Conservation (phyloP, 1,140 invertebrate genomes). For the Idris sp. region DNA sequence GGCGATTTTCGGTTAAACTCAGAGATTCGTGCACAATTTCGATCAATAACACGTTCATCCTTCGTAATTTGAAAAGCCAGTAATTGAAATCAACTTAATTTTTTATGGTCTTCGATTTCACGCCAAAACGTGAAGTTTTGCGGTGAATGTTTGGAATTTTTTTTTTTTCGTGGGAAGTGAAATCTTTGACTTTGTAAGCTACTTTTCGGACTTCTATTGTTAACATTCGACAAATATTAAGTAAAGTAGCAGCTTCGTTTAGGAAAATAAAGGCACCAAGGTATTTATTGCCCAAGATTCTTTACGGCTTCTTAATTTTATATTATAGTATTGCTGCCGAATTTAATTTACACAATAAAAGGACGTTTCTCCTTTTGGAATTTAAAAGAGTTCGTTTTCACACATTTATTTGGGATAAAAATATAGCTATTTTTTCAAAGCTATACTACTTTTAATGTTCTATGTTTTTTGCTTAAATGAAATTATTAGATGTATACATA, state of each 20-base stretch:
- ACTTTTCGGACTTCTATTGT: slow-evolving; percentile 3
- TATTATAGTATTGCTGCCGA: slow-evolving; percentile 63
- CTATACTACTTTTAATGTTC: too few relatives aligned
- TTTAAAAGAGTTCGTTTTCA: slow-evolving; percentile 1
- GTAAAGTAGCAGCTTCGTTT: slow-evolving; percentile 24
- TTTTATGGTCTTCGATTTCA: slow-evolving; percentile 9
- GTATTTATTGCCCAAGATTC: slow-evolving; percentile 75
- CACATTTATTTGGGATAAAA: background rate
- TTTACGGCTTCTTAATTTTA: slow-evolving; percentile 75
- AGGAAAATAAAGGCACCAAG: slow-evolving; percentile 65
- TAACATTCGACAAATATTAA: slow-evolving; percentile 8
- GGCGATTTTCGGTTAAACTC: slow-evolving; percentile 14
- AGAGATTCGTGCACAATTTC: slow-evolving; percentile 14
- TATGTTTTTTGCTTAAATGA: background rate
- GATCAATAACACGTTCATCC: slow-evolving; percentile 8
- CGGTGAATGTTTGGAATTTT: slow-evolving; percentile 2
- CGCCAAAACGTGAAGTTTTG: background rate
- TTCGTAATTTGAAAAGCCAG: background rate
- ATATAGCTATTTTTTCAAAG: background rate
- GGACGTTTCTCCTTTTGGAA: background rate
- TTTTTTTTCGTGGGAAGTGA: background rate
- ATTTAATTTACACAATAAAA: slow-evolving; percentile 30
- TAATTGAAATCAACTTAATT: slow-evolving; percentile 9
- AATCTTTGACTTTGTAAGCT: slow-evolving; percentile 1
- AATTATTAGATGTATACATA: too few relatives aligned